phyloP scores from a whole-genome alignment of 53 echinoderm and acorn worm genomes.

The Luidia sarsii region DNA sequence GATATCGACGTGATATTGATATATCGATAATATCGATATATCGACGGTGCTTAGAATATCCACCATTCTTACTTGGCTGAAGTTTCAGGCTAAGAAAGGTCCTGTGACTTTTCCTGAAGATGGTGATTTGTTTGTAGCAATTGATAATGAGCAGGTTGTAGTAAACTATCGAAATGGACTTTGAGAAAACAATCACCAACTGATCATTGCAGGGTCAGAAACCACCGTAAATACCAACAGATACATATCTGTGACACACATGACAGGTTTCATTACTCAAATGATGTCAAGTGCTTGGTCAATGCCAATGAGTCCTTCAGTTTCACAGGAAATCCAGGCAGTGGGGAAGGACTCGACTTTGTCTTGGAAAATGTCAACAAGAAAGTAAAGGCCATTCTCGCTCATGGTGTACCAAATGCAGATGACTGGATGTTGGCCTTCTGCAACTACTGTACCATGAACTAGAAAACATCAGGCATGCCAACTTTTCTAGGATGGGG shows the following conservation, averaged over 20 bases:
- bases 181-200: conserved; percentile 21
- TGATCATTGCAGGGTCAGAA: conserved; percentile 58
- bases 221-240: conserved; percentile 60
- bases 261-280: conserved; percentile 20
- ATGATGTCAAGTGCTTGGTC: conserved; percentile 26
- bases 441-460: conserved; percentile 34
- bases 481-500: conserved; percentile 18
- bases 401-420: conserved; percentile 34
- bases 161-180: conserved; percentile 54
- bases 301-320: conserved; percentile 18
- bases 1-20: too few species aligned
- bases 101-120: background rate
- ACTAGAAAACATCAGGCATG: conserved; percentile 14
- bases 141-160: conserved; percentile 56
- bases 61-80: background rate
- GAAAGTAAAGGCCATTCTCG: conserved; percentile 27
- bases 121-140: conserved; percentile 12
- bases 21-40: too few species aligned
- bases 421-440: conserved; percentile 45
- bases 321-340: conserved; percentile 20
- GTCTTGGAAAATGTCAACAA: conserved; percentile 38
- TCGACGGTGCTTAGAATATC: too few species aligned
- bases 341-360: conserved; percentile 41
- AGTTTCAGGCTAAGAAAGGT: background rate
- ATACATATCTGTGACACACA: conserved; percentile 51